phyloP scores from a whole-genome alignment of 35 echinoderm and acorn worm genomes.

The Amphiura filiformis region DNA sequence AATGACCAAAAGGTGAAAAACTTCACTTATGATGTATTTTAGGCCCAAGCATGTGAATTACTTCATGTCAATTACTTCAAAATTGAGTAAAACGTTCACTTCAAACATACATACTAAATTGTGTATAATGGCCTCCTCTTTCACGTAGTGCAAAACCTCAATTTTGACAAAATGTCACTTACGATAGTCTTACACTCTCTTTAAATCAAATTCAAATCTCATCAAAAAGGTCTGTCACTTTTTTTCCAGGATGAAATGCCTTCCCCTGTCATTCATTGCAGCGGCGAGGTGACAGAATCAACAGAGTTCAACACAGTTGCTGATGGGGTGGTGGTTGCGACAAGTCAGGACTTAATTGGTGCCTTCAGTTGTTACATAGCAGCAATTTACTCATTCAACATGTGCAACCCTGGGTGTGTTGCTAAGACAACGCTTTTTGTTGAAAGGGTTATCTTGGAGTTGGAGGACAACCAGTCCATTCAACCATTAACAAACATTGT shows the following conservation, averaged over 20 bases:
- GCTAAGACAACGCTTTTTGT: conserved; percentile 12
- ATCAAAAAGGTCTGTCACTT: neutral
- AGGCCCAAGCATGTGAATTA: too few relatives aligned
- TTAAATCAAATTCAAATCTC: neutral
- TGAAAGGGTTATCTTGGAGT: conserved; percentile 17
- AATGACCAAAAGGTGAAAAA: too few relatives aligned
- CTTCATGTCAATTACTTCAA: neutral
- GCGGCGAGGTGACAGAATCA: neutral
- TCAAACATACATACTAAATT: neutral
- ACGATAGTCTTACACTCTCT: neutral
- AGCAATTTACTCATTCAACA: conserved; percentile 31
- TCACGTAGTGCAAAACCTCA: neutral
- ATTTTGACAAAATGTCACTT: neutral
- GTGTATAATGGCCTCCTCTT: neutral
- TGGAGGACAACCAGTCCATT: conserved; percentile 4
- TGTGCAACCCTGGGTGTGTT: neutral
- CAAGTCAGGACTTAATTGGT: conserved; percentile 8
- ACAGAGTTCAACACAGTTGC: neutral
- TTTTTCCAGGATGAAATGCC: conserved; percentile 10
- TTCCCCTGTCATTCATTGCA: conserved; percentile 17
- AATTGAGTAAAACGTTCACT: neutral
- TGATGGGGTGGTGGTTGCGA: conserved; percentile 3
- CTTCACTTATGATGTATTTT: too few relatives aligned
- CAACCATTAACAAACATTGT: neutral
- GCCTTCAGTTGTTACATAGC: conserved; percentile 37